Base-by-base conservation (phyloP, 2,888 invertebrate species). In the Dioctria rufipes region DNA sequence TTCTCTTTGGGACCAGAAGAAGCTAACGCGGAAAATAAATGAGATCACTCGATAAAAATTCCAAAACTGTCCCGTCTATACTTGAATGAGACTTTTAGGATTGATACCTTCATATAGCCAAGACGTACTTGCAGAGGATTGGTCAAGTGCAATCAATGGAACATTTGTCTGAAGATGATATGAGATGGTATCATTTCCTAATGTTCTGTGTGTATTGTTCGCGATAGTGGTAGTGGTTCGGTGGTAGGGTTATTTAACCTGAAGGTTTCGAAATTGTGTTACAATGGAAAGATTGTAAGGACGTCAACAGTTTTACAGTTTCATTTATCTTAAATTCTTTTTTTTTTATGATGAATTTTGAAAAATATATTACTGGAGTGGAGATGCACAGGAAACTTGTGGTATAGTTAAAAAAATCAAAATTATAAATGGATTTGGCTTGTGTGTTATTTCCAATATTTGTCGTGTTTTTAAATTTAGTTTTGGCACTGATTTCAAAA, bases 11-110 rank as follows among this genome's bases (percentile, higher is more conserved):
- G 43, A 25, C 61, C 3, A 39, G 37, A 13, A 5, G 46, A 61
- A 61, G 5, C 25, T 11, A 49, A 4, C 63, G 63, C 77, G 77
- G 46, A 63, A 77, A 46, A 77, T 77, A 63, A 77, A 77, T 77
- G 77, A 77, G 77, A 63, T 77, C 77, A 46, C 39, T 77, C 43
- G 61, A 43, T 63, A 63, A 77, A 77, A 77, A 77, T 77, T 77
- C 49, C 77, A 77, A 77, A 63, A 77, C 46, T 49, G 46, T 77
- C 77, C 46, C 46, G 63, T 42, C 60, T 40, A n/a, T 60, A 25
- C 73, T 58, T n/a, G 42, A 60, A 51, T 49, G 51, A 73, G 73
- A 13, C 39, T 69, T 25, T 49, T 37, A 51, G 49, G 69, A 51
- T 9, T 69, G 51, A 69, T 69, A 51, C 69, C 69, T 25, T 69